Conservation (phyloP, 2,113 vertebrate genomes). For the Menidia beryllina region DNA sequence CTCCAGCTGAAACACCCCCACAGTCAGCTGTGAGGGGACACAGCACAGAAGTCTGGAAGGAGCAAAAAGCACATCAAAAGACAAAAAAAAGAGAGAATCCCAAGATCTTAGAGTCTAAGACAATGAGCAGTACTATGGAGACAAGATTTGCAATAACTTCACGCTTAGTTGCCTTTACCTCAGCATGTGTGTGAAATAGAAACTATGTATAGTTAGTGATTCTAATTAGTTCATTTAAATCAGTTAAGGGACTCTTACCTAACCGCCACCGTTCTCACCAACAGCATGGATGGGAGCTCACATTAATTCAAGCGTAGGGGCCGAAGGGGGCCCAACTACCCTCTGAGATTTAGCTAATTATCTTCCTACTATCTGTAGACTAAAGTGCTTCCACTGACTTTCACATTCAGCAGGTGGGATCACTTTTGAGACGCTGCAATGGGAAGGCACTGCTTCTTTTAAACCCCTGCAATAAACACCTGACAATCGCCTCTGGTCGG, state of each 20-base stretch:
- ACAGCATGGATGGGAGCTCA: constrained; percentile 56
- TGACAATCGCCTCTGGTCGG: too few relatives aligned
- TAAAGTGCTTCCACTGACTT: constrained; percentile 6
- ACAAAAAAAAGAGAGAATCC: not conserved
- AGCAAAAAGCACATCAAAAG: not conserved
- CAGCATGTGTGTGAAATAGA: constrained; percentile 2
- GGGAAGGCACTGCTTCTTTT: not conserved
- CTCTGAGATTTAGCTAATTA: constrained; percentile 72
- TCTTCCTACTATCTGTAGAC: constrained; percentile 62
- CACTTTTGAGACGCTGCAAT: constrained; percentile 24
- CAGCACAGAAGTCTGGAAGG: not conserved
- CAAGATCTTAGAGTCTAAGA: not conserved
- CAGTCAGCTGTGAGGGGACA: constrained; percentile 4
- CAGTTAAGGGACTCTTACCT: constrained; percentile 61
- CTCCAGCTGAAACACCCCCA: not conserved
- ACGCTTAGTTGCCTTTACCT: not conserved
- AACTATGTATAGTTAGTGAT: constrained; percentile 34
- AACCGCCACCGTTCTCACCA: constrained; percentile 49
- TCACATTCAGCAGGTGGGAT: constrained; percentile 24
- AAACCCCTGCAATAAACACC: not conserved
- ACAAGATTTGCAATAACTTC: not conserved
- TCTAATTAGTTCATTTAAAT: constrained; percentile 70
- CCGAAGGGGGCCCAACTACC: constrained; percentile 57
- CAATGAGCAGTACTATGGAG: not conserved
- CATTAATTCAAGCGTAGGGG: constrained; percentile 52